Base-by-base conservation (phyloP, 1,140 invertebrate species). In the Drosophila kanapiae region DNA sequence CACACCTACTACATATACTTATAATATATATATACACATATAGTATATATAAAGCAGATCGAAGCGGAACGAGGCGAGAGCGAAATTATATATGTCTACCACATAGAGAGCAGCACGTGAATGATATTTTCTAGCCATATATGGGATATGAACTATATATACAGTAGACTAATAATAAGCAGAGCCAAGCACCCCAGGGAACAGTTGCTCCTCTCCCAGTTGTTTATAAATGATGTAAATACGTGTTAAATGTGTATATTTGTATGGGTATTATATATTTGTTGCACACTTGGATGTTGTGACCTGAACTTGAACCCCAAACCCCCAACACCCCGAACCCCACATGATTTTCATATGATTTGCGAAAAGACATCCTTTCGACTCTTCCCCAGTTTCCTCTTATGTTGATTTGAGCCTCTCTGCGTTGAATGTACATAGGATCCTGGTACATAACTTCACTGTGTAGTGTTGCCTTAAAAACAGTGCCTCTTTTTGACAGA, bases 381-480 rank as follows among this genome's bases (percentile, higher is more conserved):
- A 51, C 58, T 48, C 70, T 86, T 87, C 79, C 69, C 70, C 70
- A 62, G 5, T 23, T 40, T 37, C 23, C 3, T 63, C 49, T 31
- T 42, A 11, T 33, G 14, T 27, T 35, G 27, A 47, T 82, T 51
- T 27, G n/a, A 16, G 16, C 62, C 37, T 37, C 11, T 6, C 18
- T 65, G 5, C 4, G 67, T 69, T 38, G 4, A 61, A 14, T 78
- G 33, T 77, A 69, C 68, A 86, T 42, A 79, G 51, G 51, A 78
- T 64, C 69, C 79, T 85, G 57, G 70, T 87, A 72, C 62, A 58
- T 59, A 87, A 84, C 91, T 93, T 92, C 92, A 93, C 92, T 93
- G 81, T 93, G 91, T 93, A 93, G 92, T 91, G 85, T 91, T 92
- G 92, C 92, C 92, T 93, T 93, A 93, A 82, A 91, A 91, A 93